phyloP scores from a whole-genome alignment of 2,113 vertebrate genomes.

The Calyptommatus sinebrachiatus region DNA sequence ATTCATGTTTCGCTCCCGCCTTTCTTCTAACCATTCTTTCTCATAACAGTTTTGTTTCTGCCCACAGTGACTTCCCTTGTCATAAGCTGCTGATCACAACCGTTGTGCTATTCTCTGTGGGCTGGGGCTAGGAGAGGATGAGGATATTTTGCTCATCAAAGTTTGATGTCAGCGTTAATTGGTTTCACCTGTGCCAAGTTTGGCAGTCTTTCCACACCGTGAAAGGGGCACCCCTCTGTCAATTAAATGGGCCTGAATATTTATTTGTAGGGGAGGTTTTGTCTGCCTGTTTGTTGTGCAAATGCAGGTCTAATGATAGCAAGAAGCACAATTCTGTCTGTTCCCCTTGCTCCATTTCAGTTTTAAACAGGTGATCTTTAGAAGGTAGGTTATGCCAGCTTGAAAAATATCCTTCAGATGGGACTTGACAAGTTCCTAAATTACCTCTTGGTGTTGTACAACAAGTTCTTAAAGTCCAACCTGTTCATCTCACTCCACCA shows the following conservation, averaged over 20 bases:
- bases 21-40: too few species aligned
- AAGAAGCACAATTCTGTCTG: not conserved
- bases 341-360: not conserved
- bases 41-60: too few species aligned
- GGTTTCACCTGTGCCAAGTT: slow-evolving; percentile 37
- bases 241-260: slow-evolving; percentile 43
- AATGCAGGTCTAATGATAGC: slow-evolving; percentile 33
- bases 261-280: slow-evolving; percentile 31
- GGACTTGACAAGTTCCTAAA: not conserved
- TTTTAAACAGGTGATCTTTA: slow-evolving; percentile 33
- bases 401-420: slow-evolving; percentile 1
- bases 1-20: not conserved
- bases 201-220: slow-evolving; percentile 31
- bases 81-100: slow-evolving; percentile 31
- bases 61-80: slow-evolving; percentile 5
- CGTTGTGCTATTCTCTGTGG: slow-evolving; percentile 3
- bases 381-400: not conserved
- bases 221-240: slow-evolving; percentile 36
- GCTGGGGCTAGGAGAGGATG: not conserved
- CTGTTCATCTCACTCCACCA: too few species aligned
- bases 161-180: slow-evolving; percentile 48
- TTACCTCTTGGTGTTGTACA: not conserved
- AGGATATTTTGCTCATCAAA: slow-evolving; percentile 9
- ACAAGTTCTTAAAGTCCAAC: too few species aligned
- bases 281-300: slow-evolving; percentile 53